Base-by-base conservation (phyloP, 2,797 vertebrate genomes). In the Labeo calbasu region DNA sequence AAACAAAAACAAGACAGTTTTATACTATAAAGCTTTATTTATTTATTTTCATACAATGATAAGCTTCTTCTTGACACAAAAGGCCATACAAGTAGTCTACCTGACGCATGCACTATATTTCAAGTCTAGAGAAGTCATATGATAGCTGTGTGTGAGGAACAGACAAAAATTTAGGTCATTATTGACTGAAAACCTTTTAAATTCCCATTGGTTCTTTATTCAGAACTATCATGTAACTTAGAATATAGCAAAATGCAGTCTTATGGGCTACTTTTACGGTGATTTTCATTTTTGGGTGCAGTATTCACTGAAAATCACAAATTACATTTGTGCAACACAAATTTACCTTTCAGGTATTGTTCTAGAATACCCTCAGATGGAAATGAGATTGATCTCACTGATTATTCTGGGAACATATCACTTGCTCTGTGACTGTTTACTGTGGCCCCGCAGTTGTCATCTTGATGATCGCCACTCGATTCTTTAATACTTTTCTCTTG, bases 341-440 rank as follows among this genome's bases (percentile, higher is more conserved):
- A 48, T 81, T 12, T 25, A 46, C 32, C 14, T 65, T 40, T n/a
- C 32, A 79, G 32, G 25, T 77, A 63, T 55, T 75, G 46, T 78
- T 81, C 28, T 82, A 55, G 11, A 15, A 32, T 4, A 50, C 2
- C 14, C 66, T 36, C 32, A 43, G 73, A 57, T 76, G 43, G 66
- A 85, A 83, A 77, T 43, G 43, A 57, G 25, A 70, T 75, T 81
- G 77, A 86, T 84, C 70, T 57, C 43, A n/a, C 43, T 65, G 63
- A 86, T 81, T 48, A 77, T 81, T 86, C 79, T 61, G 28, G 61
- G 66, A 84, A 81, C 50, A 28, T 14, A 55, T 55, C 28, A 25
- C 17, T 61, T 72, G 32, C 36, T 59, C 21, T 17, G 28, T 73
- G 23, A 11, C 55, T 57, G 28, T 85, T 79, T 81, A 19, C 66